Conservation (phyloP, 2,888 invertebrate species). For the Pseudococcus viburni region DNA sequence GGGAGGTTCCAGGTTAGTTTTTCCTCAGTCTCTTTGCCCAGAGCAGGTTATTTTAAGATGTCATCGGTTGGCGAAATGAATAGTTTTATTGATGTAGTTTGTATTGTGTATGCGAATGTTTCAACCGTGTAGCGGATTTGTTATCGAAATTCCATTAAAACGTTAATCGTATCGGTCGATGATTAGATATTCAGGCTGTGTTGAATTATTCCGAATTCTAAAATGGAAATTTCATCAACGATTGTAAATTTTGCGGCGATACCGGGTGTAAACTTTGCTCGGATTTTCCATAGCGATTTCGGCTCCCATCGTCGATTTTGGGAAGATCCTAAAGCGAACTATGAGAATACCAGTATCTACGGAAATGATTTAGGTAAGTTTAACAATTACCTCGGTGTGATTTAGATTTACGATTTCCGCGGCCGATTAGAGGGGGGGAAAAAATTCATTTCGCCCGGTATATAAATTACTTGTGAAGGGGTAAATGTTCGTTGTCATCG, state of each 20-base stretch:
- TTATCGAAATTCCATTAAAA: neutral
- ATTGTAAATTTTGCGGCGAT: neutral
- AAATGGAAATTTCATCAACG: neutral
- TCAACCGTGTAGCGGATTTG: neutral
- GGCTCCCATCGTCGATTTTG: neutral
- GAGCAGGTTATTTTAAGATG: neutral
- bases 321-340: neutral
- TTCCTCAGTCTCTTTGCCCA: neutral
- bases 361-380: neutral
- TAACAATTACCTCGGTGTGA: neutral
- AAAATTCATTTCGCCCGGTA: no score
- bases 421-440: no score
- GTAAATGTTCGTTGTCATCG: slow-evolving; percentile 1
- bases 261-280: neutral
- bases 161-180: neutral
- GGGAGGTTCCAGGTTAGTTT: neutral
- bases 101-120: no score
- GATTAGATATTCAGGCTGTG: neutral
- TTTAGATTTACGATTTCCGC: no score
- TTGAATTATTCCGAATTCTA: neutral
- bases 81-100: neutral
- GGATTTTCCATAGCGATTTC: neutral
- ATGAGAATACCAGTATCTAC: neutral
- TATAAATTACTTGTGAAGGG: neutral
- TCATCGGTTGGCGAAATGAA: neutral